Conservation (phyloP, 2,113 vertebrate species). For the Sialia sialis region DNA sequence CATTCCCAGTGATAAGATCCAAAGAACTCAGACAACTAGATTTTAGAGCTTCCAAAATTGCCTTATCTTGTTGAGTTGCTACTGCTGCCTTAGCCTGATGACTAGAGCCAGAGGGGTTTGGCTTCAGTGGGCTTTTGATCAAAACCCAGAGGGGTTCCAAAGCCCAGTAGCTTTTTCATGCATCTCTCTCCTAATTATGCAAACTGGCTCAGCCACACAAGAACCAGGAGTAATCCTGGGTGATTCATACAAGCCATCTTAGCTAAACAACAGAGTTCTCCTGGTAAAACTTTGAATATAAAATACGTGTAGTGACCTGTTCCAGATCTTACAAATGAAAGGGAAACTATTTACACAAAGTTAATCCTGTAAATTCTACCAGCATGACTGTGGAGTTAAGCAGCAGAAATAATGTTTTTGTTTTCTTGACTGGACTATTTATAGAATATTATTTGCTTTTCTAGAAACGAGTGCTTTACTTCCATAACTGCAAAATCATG, state of each 20-base stretch:
- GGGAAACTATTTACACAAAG: conserved; percentile 16
- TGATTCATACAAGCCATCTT: neutral
- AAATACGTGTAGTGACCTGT: conserved; percentile 31
- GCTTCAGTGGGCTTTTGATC: conserved; percentile 24
- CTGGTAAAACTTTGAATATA: neutral
- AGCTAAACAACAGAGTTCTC: neutral
- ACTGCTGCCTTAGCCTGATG: neutral
- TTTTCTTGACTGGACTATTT: conserved; percentile 16
- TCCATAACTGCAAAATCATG: conserved; percentile 1
- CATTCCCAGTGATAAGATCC: neutral
- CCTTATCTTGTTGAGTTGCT: neutral
- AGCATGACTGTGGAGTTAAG: neutral
- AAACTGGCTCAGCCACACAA: conserved; percentile 17
- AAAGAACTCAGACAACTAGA: neutral
- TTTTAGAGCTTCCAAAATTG: neutral
- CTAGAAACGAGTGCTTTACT: neutral
- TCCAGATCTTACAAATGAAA: conserved; percentile 18
- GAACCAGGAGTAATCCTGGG: neutral
- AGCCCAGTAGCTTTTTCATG: neutral
- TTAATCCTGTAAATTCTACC: conserved; percentile 24
- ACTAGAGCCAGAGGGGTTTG: neutral
- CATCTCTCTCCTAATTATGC: neutral
- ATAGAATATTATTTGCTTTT: conserved; percentile 1
- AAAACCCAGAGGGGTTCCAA: conserved; percentile 17
- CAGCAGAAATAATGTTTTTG: conserved; percentile 4